Evolutionary conservation across 2,113 vertebrate species (phyloP), one percentile per base, ranked within the genome.

Genomic region (Ancistrus triradiatus): DNA sequence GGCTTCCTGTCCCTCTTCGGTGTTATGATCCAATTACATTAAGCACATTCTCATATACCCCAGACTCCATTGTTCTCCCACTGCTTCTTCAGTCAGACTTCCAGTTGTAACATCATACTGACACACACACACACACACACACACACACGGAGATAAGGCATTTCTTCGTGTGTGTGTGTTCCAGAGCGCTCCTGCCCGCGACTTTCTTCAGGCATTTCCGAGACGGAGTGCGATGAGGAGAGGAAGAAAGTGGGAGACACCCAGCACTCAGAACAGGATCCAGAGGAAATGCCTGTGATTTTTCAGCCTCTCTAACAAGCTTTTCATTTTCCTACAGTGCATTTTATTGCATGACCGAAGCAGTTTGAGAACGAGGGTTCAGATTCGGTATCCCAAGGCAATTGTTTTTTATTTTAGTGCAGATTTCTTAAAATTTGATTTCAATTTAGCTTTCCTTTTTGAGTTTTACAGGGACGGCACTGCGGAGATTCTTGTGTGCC

Each of bases 1-100:
- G 31, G 75, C 80, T 82, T 87, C 84, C 83, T 31, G 43, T 27
- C 40, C 17, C 49, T 73, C 84, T 37, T 31, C 31, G 35, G 35
- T 63, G 62, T 55, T 57, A 44, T 56, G 57, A 71, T 63, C 66
- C 59, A 31, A n/a, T 24, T 67, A 52, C 15, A 53, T 59, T 49
- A 59, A 55, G 42, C 14, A 46, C 57, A 69, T 69, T 63, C 18
- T 50, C 40, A 66, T 48, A 63, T 17, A 24, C 52, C 53, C 53
- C 22, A 37, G 14, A 42, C 25, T 62, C 59, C 63, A 68, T 77
- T 77, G 70, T 74, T 70, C 71, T 55, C 21, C 37, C 28, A 21
- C 63, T 19, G 35, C 46, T 43, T 66, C 19, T 67, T 59, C 53
- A 63, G 15, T 27, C 35, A 56, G 43, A 33, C 52, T 38, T 59